Percentiles rank a stretch among this genome's conserved stretches.
These are phyloP conservation scores for Pachyseris speciosa DNA, from an alignment of 64 coral and sea anemone genomes.

Conservation along the genomic window DNA sequence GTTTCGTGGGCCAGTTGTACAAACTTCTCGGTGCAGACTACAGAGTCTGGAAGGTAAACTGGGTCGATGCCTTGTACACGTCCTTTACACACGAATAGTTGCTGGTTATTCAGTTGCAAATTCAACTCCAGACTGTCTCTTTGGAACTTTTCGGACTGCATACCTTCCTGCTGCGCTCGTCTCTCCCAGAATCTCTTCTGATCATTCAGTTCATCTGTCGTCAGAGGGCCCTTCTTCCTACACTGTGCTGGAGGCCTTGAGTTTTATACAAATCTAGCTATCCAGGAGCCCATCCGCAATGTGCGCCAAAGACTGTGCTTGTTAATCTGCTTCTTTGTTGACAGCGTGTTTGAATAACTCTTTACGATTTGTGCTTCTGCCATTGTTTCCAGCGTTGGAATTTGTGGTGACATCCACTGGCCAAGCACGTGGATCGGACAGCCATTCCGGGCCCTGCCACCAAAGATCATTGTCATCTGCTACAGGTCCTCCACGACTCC, in stretches of 20 bases:
- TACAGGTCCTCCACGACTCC: constrained; percentile 24
- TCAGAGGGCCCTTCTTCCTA: constrained; percentile 24
- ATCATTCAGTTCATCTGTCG: constrained; percentile 12
- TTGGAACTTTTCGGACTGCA: not conserved
- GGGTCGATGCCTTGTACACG: constrained; percentile 36
- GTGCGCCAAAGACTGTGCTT: constrained; percentile 12
- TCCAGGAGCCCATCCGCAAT: no score
- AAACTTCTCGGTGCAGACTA: constrained; percentile 45
- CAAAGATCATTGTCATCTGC: not conserved
- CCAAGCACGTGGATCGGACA: not conserved
- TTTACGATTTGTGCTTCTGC: constrained; percentile 4
- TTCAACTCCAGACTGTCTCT: constrained; percentile 8
- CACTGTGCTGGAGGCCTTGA: not conserved
- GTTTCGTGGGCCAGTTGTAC: constrained; percentile 34
- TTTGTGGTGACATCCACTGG: constrained; percentile 17
- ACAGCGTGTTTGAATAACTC: constrained; percentile 29
- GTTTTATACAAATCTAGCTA: constrained; percentile 26
- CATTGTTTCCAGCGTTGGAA: not conserved
- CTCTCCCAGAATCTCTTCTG: constrained; percentile 30
- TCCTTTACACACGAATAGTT: constrained; percentile 49
- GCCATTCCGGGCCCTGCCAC: constrained; percentile 47
- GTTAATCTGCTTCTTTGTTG: not conserved
- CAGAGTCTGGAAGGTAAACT: constrained; percentile 1
- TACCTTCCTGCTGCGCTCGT: not conserved
- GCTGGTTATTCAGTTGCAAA: constrained; percentile 16